Conservation (phyloP, 2,888 invertebrate genomes). For the Leptopilina myrica region DNA sequence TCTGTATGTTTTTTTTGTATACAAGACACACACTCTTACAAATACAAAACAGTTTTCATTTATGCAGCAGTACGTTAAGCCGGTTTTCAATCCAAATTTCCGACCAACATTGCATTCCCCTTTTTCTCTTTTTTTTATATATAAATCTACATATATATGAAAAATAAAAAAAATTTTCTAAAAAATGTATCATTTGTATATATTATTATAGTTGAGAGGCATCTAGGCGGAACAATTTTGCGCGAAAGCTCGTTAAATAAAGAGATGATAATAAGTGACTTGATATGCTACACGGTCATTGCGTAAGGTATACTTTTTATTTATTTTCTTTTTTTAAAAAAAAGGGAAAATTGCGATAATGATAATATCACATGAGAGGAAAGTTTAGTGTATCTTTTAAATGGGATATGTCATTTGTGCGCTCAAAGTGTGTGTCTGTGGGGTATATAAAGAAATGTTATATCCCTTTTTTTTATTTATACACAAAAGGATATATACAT, state of each 20-base stretch:
- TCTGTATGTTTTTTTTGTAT: too few relatives aligned
- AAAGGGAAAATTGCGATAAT: conserved; percentile 1
- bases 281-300: conserved; percentile 3
- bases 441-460: conserved; percentile 2
- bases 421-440: too few relatives aligned
- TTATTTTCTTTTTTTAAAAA: not conserved
- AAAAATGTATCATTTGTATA: not conserved
- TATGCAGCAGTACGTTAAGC: conserved; percentile 30
- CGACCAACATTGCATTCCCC: conserved; percentile 10
- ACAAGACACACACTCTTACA: not conserved
- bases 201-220: not conserved
- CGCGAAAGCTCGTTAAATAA: conserved; percentile 14
- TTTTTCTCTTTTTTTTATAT: not conserved
- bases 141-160: not conserved
- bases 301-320: not conserved
- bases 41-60: conserved; percentile 15
- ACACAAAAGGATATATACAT: too few relatives aligned
- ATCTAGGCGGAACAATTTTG: conserved; percentile 2
- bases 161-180: not conserved
- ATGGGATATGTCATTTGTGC: not conserved
- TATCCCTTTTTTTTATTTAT: not conserved
- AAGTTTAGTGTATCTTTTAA: not conserved
- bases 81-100: conserved; percentile 34
- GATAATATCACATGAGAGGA: not conserved
- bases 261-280: not conserved